Base-by-base conservation (phyloP, 1,140 invertebrate genomes). In the Brachionus koreanus region DNA sequence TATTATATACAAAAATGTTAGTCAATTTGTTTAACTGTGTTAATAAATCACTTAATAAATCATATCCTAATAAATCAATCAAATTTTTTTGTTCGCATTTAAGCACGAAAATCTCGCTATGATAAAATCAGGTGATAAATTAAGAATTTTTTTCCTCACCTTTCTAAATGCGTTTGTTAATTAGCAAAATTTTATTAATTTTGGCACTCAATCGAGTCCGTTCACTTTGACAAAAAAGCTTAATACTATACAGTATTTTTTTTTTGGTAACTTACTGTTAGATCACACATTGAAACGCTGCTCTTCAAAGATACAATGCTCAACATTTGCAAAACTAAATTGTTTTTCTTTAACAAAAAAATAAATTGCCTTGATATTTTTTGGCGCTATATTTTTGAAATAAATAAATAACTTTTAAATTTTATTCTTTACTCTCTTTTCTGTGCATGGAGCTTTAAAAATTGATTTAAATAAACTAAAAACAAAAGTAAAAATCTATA, bases 21-120 rank as follows among this genome's bases (percentile, higher is more conserved):
- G 63, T n/a, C 65, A 69, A 69, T 69, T 69, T 69, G 65, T 69
- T 42, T 69, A n/a, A 33, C 33, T 12, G 65, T 37, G 63, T 65
- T 65, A 37, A 33, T 65, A 65, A 65, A 65, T 33, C 63, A 65
- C 63, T 65, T 65, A 25, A n/a, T n/a, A n/a, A n/a, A n/a, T n/a
- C n/a, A n/a, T n/a, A n/a, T n/a, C n/a, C n/a, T 65, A 37, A 33
- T 65, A 65, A 65, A 65, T 33, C 63, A 65, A 25, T 65, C 33
- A 25, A 65, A 65, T 35, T 65, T 65, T 65, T 39, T 69, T 69
- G 33, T 69, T 69, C 0, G 35, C 65, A 16, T 69, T 37, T 69
- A 39, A 7, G 35, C 65, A 69, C 65, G 65, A 69, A 69, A 69
- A 69, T 39, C 16, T 19, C 33, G 37, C 16, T 19, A 69, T 10